Conservation (phyloP, 2,113 vertebrate species). For the Anthoscopus minutus region DNA sequence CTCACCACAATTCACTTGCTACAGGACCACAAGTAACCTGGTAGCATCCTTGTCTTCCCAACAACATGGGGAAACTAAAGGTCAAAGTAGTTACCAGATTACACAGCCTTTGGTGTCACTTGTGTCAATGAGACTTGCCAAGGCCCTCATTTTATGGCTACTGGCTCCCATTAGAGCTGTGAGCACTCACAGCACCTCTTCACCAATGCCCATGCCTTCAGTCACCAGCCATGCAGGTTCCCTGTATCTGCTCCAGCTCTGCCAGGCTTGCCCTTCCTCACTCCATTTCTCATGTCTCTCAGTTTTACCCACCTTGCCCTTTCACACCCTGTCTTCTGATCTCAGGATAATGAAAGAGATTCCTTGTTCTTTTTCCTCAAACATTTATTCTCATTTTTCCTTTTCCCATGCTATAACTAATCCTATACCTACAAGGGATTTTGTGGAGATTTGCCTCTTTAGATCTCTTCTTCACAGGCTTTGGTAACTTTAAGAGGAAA, state of each 20-base stretch:
- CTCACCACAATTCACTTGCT: not conserved
- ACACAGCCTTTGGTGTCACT: not conserved
- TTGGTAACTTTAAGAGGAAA: not conserved
- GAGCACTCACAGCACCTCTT: not conserved
- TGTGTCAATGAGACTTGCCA: not conserved
- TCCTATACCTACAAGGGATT: not conserved
- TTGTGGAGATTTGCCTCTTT: not conserved
- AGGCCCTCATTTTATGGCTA: not conserved
- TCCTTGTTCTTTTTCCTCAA: not conserved
- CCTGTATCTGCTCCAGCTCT: not conserved
- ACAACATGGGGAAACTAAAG: not conserved
- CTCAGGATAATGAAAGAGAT: not conserved
- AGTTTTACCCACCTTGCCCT: not conserved
- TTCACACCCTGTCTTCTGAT: not conserved
- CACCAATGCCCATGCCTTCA: not conserved
- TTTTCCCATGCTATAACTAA: not conserved
- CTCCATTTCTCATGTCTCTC: not conserved
- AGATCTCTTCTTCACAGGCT: not conserved
- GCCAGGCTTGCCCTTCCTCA: not conserved
- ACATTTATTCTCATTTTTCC: not conserved
- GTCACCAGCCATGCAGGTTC: not conserved
- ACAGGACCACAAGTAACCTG: not conserved
- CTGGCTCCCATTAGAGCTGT: not conserved
- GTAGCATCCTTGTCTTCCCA: not conserved
- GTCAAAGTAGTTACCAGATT: not conserved